Base-by-base conservation (phyloP, 35 echinoderm and acorn worm species). In the Holothuria glaberrima region DNA sequence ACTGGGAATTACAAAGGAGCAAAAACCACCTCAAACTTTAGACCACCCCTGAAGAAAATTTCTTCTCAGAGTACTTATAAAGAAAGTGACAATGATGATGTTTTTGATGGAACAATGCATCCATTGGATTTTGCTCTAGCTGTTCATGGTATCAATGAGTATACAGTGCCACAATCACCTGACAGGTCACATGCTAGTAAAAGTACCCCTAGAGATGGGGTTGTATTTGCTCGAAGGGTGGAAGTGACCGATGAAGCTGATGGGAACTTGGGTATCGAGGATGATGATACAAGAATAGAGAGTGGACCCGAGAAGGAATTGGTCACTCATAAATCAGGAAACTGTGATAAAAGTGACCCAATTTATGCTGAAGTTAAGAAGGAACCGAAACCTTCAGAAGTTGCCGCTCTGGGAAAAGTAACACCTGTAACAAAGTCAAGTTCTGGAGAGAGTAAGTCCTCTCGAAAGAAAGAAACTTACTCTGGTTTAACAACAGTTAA, bases 381-480 rank as follows among this genome's bases (percentile, higher is more conserved):
- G 34, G 44, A 58, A 21, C 13, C 12, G 34, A 21, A 28, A 33
- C 19, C 35, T 48, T 48, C 22, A 32, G 21, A 61, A 64, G 31
- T 2, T 33, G 26, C 52, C 20, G 27, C 25, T 9, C 33, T 32
- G 1, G 57, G 22, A n/a, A 84, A 57, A 61, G 31, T 22, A 30
- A 78, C n/a, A 44, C 25, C 9, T 35, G 19, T 78, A 31, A 12
- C 30, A 25, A 31, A 54, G n/a, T 24, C 21, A 36, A 28, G 6
- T 6, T 28, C 58, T 6, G 27, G 46, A 61, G 34, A 17, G 20
- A 59, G 54, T 14, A 84, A 59, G 21, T 74, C 86, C 25, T 62
- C 71, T 41, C 13, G 28, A 20, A 78, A 19, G 30, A 91, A 70
- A 71, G 89, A 83, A 32, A 91, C 76, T 18, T 91, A 91, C 64